A percentile compares a stretch with the other conserved stretches of the same genome.
Evolutionary conservation across 2,888 invertebrate species (phyloP).

Genomic region (Argyra leucocephala): DNA sequence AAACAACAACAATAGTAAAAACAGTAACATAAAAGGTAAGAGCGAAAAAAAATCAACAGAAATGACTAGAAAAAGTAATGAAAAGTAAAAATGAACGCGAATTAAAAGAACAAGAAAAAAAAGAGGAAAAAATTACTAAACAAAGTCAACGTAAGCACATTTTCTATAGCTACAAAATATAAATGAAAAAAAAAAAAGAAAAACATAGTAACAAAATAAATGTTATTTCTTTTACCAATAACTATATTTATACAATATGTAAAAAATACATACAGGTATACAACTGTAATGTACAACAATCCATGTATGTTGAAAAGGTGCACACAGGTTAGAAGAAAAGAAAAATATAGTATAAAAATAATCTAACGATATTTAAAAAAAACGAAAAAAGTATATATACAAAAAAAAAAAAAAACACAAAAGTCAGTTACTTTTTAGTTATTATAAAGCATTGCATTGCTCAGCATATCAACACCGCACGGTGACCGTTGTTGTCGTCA

Average conservation of each 20-base stretch:
- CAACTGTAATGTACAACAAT: no score
- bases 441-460: not conserved
- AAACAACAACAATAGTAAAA: not conserved
- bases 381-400: not conserved
- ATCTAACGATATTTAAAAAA: not conserved
- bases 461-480: not conserved
- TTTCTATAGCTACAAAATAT: not conserved
- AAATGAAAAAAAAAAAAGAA: not conserved
- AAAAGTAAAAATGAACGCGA: slow-evolving; percentile 3
- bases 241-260: no score
- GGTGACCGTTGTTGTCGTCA: not conserved
- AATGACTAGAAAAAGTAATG: not conserved
- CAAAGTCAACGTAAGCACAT: not conserved
- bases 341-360: not conserved
- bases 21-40: not conserved
- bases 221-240: not conserved
- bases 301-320: no score
- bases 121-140: not conserved
- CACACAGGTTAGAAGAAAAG: no score
- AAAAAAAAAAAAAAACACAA: not conserved
- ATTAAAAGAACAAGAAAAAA: not conserved
- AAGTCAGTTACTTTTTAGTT: not conserved
- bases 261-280: no score
- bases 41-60: not conserved
- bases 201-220: not conserved